phyloP scores from a whole-genome alignment of 2,888 invertebrate species.

The Rhyacophila evoluta region DNA sequence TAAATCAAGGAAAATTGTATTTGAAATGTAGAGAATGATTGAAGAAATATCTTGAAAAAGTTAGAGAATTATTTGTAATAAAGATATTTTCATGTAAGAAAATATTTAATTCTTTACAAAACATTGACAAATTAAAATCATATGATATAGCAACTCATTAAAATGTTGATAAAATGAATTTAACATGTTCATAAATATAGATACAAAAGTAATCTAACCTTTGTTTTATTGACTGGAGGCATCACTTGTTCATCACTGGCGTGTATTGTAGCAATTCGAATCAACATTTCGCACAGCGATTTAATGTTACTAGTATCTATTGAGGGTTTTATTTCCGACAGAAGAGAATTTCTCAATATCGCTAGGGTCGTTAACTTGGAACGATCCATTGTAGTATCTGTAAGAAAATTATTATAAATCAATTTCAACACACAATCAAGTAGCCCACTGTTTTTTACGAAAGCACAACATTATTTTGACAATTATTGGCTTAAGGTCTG shows the following conservation, averaged over 20 bases:
- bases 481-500: too few relatives aligned
- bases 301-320: constrained; percentile 60
- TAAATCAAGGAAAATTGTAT: too few relatives aligned
- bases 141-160: not conserved
- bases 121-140: not conserved
- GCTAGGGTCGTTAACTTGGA: constrained; percentile 58
- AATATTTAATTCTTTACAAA: not conserved
- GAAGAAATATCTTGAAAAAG: too few relatives aligned
- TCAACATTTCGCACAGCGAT: constrained; percentile 70
- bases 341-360: constrained; percentile 59
- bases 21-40: too few relatives aligned
- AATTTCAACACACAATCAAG: too few relatives aligned
- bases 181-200: not conserved
- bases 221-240: constrained; percentile 67
- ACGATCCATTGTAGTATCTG: constrained; percentile 63
- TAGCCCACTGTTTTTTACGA: too few relatives aligned
- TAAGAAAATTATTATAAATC: not conserved
- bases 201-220: constrained; percentile 60
- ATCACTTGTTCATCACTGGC: constrained; percentile 68
- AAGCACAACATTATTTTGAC: too few relatives aligned
- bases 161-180: not conserved
- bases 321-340: constrained; percentile 40
- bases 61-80: too few relatives aligned
- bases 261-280: constrained; percentile 69
- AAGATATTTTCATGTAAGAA: too few relatives aligned